A percentile compares a stretch with the other conserved stretches of the same genome.
Evolutionary conservation across 35 echinoderm and acorn worm genomes (phyloP).

Genomic region (Heliocidaris tuberculata): DNA sequence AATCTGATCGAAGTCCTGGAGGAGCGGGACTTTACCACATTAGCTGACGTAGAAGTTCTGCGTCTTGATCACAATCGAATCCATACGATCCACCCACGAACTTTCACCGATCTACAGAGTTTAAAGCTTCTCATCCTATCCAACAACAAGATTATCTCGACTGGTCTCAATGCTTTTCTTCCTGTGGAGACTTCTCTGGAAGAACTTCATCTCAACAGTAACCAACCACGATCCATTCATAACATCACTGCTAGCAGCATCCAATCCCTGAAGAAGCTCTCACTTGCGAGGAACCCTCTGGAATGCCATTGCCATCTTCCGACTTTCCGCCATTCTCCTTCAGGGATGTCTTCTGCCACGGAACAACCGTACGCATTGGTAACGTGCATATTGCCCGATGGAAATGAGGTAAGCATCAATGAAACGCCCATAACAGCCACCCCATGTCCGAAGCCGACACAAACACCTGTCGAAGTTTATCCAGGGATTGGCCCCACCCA

Average conservation of each 20-base stretch:
- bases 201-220: slow-evolving; percentile 21
- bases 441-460: not conserved
- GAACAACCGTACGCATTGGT: not conserved
- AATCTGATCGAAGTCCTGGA: not conserved
- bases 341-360: not conserved
- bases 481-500: too few relatives aligned
- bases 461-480: too few relatives aligned
- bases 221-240: not conserved
- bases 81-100: not conserved
- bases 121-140: not conserved
- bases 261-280: not conserved
- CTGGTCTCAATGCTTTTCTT: not conserved
- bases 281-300: not conserved
- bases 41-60: not conserved
- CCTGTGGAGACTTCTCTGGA: not conserved
- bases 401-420: not conserved
- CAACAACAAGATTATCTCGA: not conserved
- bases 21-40: not conserved
- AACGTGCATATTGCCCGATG: not conserved
- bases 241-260: slow-evolving; percentile 36
- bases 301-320: not conserved
- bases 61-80: not conserved
- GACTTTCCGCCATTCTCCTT: not conserved
- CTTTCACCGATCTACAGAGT: not conserved
- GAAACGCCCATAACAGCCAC: not conserved